Base-by-base conservation (phyloP, 2,113 vertebrate species). In the Tonatia bakeri region DNA sequence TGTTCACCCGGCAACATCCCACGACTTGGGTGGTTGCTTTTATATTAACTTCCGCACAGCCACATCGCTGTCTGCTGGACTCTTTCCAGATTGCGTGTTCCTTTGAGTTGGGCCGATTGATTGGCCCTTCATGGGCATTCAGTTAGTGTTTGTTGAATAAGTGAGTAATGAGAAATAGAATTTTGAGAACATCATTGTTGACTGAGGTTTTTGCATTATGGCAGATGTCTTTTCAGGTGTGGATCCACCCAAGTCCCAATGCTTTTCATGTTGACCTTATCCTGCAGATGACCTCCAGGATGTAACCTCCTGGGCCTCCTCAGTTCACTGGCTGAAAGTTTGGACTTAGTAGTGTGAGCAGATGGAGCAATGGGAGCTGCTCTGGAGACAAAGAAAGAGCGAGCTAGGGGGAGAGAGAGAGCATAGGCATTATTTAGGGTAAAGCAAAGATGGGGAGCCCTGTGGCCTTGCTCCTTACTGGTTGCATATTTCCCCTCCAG, bases 241-340 rank as follows among this genome's bases (percentile, higher is more conserved):
- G 2, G 33, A 14, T 28, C 26, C 8, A n/a, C 28, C 4, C 24
- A 0, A 5, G 36, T 43, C 47, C 79, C 7, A 13, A 12, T 1
- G 2, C n/a, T n/a, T 65, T 45, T 40, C 85, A 7, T 14, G 5
- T n/a, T 36, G 72, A 38, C 45, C 36, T 54, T 50, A 40, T 24
- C 10, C 28, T n/a, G 14, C 6, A 15, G 40, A 3, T 20, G 0
- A 3, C 33, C 22, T 50, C 31, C 38, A 19, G 16, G 61, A 73
- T 81, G 43, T 14, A 36, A 0, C 72, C 47, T 81, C 50, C 52
- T 0, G 33, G 43, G 4, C 9, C 2, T 11, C 1, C 52, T 69
- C 38, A 47, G 19, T 64, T 64, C 52, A 52, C 26, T 87, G 10
- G 67, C 50, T 59, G 38, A 92, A 59, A 75, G 70, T 64, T 14